Conservation (phyloP, 2,113 vertebrate species). For the Muscicapa adusta region DNA sequence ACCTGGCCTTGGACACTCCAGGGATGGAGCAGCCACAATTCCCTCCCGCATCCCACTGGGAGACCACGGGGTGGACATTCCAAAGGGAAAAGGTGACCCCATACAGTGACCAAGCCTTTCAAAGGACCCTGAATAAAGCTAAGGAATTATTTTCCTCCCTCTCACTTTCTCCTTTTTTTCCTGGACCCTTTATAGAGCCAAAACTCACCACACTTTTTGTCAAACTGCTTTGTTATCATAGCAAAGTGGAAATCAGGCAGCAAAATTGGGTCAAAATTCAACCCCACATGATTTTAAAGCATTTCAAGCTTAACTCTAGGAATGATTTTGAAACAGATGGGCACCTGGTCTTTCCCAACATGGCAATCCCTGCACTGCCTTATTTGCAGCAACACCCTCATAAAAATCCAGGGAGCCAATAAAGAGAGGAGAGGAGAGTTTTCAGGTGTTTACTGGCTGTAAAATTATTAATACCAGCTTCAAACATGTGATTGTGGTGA, state of each 20-base stretch:
- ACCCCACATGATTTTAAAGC: background rate
- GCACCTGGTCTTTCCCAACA: background rate
- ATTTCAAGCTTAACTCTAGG: background rate
- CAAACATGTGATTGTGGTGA: background rate
- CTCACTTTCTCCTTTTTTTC: background rate
- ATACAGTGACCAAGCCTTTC: accelerated
- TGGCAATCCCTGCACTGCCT: background rate
- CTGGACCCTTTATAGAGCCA: background rate
- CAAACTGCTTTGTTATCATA: background rate
- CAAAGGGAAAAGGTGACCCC: background rate
- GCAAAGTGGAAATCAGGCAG: background rate
- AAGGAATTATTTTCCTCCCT: background rate
- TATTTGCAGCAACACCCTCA: background rate
- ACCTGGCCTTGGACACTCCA: background rate
- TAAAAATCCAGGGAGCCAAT: background rate
- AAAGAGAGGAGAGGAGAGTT: background rate
- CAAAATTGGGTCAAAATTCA: background rate
- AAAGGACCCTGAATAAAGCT: background rate
- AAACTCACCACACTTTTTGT: background rate
- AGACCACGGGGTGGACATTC: accelerated
- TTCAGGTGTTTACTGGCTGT: constrained; percentile 21
- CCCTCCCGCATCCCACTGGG: background rate
- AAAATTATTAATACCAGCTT: constrained; percentile 17
- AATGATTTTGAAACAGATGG: background rate
- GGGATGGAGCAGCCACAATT: background rate